phyloP scores from a whole-genome alignment of 2,113 vertebrate genomes.

The Etheostoma spectabile region DNA sequence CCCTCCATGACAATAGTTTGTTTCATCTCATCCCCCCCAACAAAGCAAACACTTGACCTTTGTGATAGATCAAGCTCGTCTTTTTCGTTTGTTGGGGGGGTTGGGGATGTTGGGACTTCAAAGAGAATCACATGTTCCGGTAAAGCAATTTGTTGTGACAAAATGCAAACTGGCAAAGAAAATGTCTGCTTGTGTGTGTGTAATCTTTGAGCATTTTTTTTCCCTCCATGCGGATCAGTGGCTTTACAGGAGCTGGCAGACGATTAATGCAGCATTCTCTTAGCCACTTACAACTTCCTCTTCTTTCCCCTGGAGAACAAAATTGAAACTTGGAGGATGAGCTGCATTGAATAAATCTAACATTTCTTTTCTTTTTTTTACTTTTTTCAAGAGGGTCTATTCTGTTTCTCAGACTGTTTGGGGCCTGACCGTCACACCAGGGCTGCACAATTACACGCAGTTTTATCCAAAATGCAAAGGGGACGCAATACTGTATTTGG shows the following conservation, averaged over 20 bases:
- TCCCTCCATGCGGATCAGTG: constrained; percentile 22
- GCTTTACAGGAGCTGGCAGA: constrained; percentile 44
- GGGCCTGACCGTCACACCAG: background rate
- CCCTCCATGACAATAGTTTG: constrained; percentile 51
- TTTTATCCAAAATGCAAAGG: no score
- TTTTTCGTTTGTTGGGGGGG: constrained; percentile 8
- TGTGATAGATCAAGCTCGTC: constrained; percentile 42
- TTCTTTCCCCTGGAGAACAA: constrained; percentile 14
- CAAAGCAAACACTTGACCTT: constrained; percentile 56
- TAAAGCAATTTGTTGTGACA: constrained; percentile 34
- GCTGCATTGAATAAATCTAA: background rate
- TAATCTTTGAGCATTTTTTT: constrained; percentile 27
- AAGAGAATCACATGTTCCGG: constrained; percentile 33
- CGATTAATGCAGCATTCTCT: constrained; percentile 33
- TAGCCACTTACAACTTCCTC: constrained; percentile 17
- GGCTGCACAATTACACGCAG: no score
- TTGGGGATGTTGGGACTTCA: constrained; percentile 27
- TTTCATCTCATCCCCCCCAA: constrained; percentile 47
- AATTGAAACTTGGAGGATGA: constrained; percentile 29
- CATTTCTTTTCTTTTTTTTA: constrained; percentile 14
- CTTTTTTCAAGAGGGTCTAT: constrained; percentile 8
- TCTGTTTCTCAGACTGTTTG: constrained; percentile 15
- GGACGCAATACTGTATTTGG: no score
- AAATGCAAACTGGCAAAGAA: constrained; percentile 42
- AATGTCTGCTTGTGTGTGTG: constrained; percentile 34